Evolutionary conservation across 2,888 invertebrate genomes (phyloP).

Genomic region (Homarus gammarus): DNA sequence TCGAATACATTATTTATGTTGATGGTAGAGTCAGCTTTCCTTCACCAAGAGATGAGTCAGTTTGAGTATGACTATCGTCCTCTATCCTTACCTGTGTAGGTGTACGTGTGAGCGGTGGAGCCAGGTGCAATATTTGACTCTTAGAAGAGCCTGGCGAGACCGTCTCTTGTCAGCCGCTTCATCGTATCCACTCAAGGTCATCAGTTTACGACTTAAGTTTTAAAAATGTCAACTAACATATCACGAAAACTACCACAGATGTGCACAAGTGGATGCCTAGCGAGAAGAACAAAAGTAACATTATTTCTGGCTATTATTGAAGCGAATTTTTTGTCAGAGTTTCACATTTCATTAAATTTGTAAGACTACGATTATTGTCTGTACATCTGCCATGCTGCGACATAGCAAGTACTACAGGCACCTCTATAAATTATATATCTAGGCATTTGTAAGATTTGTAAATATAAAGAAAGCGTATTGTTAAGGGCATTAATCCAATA

Average conservation of each 20-base stretch:
- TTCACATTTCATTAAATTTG: background rate
- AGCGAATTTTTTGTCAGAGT: background rate
- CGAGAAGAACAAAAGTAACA: background rate
- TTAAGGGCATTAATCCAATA: conserved; percentile 70
- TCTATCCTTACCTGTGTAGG: background rate
- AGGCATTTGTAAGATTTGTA: conserved; percentile 69
- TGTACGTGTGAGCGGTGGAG: background rate
- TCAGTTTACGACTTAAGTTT: background rate
- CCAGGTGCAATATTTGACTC: background rate
- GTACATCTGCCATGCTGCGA: conserved; percentile 50
- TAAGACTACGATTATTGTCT: conserved; percentile 20
- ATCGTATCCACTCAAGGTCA: background rate
- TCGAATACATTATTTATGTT: background rate
- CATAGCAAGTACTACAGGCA: conserved; percentile 53
- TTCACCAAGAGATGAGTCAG: background rate
- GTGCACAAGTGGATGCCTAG: conserved; percentile 13
- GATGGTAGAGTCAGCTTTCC: background rate
- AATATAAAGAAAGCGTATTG: conserved; percentile 33
- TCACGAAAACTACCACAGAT: background rate
- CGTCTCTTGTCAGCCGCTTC: background rate
- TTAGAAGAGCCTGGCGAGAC: background rate
- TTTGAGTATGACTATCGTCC: background rate
- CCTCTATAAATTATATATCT: conserved; percentile 26
- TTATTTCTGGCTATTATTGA: background rate
- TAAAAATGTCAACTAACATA: conserved; percentile 34